Evolutionary conservation across 1,140 invertebrate species (phyloP).

Genomic region (Calosoma granatense): DNA sequence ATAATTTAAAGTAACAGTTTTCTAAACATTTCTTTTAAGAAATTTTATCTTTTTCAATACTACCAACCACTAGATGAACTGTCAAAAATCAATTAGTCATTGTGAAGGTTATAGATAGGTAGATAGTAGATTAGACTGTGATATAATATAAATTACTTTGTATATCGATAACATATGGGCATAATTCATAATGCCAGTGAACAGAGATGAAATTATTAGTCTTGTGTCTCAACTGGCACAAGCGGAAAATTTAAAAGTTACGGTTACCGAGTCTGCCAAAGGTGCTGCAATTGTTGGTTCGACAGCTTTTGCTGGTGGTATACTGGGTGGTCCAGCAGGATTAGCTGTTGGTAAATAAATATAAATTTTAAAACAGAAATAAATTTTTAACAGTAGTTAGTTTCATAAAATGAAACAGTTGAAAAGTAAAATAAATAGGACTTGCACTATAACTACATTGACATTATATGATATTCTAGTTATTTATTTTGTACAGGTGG

Average conservation of each 20-base stretch:
- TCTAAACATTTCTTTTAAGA: too few species aligned
- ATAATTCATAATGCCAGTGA: constrained; percentile 14
- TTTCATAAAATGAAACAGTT: not conserved
- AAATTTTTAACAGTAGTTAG: constrained; percentile 6
- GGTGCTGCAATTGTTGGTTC: constrained; percentile 21
- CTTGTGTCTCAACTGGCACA: constrained; percentile 16
- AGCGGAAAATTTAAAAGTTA: constrained; percentile 22
- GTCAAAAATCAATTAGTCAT: too few species aligned
- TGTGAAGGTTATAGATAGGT: too few species aligned
- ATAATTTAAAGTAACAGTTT: too few species aligned
- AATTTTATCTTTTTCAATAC: too few species aligned
- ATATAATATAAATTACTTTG: too few species aligned
- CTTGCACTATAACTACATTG: not conserved
- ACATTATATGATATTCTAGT: not conserved
- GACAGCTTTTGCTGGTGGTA: constrained; percentile 19
- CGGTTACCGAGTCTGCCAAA: constrained; percentile 21
- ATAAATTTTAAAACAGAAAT: not conserved
- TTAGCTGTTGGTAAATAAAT: constrained; percentile 22
- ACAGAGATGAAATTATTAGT: constrained; percentile 2
- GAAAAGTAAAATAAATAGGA: not conserved
- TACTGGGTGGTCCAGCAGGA: constrained; percentile 23
- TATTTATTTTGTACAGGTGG: constrained; percentile 24
- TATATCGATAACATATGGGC: too few species aligned
- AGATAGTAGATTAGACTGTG: too few species aligned
- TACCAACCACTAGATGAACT: too few species aligned